Percentiles rank a stretch among this genome's conserved stretches.
These are phyloP conservation scores for Tiliqua scincoides DNA, from an alignment of 2,113 vertebrate genomes.

Conservation along the genomic window DNA sequence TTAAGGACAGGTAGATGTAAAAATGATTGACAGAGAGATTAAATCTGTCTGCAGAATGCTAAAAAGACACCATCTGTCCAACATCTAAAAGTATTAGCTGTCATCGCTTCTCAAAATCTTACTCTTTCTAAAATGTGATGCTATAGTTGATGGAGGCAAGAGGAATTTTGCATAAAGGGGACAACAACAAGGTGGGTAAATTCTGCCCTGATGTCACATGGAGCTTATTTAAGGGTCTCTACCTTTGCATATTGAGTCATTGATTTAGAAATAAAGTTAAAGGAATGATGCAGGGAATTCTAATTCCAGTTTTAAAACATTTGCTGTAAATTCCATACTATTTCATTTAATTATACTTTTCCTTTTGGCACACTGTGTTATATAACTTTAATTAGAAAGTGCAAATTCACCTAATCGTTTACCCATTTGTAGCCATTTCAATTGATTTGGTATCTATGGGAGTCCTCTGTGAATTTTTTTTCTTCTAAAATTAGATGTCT, in stretches of 20 bases:
- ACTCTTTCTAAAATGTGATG: constrained; percentile 46
- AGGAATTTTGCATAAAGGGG: constrained; percentile 45
- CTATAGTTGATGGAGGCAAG: constrained; percentile 26
- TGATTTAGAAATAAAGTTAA: constrained; percentile 49
- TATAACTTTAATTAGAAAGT: constrained; percentile 35
- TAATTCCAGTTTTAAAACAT: constrained; percentile 11
- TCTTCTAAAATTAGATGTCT: not conserved
- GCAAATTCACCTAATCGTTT: not conserved
- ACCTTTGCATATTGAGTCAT: constrained; percentile 42
- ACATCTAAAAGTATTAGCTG: constrained; percentile 60
- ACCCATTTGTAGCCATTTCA: constrained; percentile 8
- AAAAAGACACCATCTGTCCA: constrained; percentile 54
- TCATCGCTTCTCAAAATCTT: constrained; percentile 60
- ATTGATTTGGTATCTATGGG: not conserved
- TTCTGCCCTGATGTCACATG: constrained; percentile 31
- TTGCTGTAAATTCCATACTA: constrained; percentile 13
- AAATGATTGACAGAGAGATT: constrained; percentile 60
- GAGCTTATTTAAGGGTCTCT: constrained; percentile 43
- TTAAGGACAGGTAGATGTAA: constrained; percentile 45
- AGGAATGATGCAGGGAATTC: constrained; percentile 34
- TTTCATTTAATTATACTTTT: constrained; percentile 11
- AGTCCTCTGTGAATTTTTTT: not conserved
- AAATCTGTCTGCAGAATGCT: constrained; percentile 62
- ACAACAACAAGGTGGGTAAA: constrained; percentile 38
- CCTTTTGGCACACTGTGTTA: not conserved